Conservation (phyloP, 1,140 invertebrate genomes). For the Bombus confusus region DNA sequence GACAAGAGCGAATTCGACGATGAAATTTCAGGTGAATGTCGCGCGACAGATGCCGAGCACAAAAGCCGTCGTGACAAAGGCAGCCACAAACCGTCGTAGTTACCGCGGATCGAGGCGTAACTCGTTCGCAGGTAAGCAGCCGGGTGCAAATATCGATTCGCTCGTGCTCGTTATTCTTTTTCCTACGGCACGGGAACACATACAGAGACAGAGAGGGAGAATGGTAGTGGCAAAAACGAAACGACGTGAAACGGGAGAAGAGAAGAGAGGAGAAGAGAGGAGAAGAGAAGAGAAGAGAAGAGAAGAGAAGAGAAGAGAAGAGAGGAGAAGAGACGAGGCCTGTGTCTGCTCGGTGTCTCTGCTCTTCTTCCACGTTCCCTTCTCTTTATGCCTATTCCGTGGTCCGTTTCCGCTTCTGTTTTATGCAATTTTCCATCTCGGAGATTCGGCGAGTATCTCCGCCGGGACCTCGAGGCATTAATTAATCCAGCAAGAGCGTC, state of each 20-base stretch:
- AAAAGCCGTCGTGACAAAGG: slow-evolving; percentile 27
- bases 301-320: not conserved
- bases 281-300: not conserved
- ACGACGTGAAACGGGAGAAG: not conserved
- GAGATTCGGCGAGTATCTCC: slow-evolving; percentile 35
- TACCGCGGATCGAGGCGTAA: slow-evolving; percentile 35
- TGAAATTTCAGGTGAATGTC: slow-evolving; percentile 28
- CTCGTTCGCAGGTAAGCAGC: slow-evolving; percentile 29
- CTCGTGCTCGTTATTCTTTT: slow-evolving; percentile 16
- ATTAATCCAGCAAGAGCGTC: slow-evolving; percentile 47
- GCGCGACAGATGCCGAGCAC: slow-evolving; percentile 15
- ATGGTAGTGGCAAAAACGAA: not conserved
- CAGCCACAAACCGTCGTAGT: slow-evolving; percentile 21
- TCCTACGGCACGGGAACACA: too few species aligned
- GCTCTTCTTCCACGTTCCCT: not conserved
- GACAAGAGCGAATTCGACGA: slow-evolving; percentile 7
- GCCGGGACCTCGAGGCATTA: slow-evolving; percentile 39
- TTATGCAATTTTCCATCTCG: slow-evolving; percentile 38
- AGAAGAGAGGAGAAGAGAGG: not conserved
- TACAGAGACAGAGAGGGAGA: not conserved
- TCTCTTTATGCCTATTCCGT: slow-evolving; percentile 22
- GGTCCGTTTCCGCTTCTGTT: slow-evolving; percentile 39
- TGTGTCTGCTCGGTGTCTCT: not conserved
- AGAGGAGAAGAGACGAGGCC: not conserved
- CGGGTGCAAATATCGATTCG: slow-evolving; percentile 35